Percentiles rank a stretch among this genome's conserved stretches.
Evolutionary conservation across 2,797 vertebrate genomes (phyloP).

Genomic region (Sphenodon punctatus): DNA sequence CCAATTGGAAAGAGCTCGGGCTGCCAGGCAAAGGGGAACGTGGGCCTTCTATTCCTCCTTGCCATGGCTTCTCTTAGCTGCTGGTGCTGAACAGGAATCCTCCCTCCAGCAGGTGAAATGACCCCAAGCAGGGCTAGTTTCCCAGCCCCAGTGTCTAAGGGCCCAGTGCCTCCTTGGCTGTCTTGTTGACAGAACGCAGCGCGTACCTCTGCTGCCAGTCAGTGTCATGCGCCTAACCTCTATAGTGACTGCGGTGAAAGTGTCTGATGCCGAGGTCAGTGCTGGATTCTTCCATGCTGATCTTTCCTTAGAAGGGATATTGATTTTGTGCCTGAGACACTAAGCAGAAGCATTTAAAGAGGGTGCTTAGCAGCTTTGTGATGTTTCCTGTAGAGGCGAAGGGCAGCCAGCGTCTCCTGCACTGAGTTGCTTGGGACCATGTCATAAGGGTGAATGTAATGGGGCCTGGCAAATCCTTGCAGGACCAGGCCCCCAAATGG

Average conservation of each 20-base stretch:
- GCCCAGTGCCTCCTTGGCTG: not conserved
- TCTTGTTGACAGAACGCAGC: constrained; percentile 4
- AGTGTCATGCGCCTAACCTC: constrained; percentile 27
- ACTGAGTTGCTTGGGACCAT: not conserved
- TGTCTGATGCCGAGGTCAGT: constrained; percentile 26
- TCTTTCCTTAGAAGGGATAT: constrained; percentile 51
- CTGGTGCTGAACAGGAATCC: not conserved
- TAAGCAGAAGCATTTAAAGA: constrained; percentile 52
- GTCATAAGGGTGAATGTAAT: not conserved
- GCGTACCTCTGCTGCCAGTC: not conserved
- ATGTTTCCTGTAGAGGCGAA: constrained; percentile 18
- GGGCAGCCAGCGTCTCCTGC: not conserved
- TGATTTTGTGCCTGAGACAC: constrained; percentile 67
- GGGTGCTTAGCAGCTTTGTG: constrained; percentile 13
- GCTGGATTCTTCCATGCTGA: constrained; percentile 49
- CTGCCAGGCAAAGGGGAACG: not conserved
- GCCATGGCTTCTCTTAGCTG: not conserved
- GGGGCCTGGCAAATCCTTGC: too few relatives aligned
- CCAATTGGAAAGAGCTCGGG: not conserved
- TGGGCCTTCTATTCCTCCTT: not conserved
- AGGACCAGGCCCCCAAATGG: too few relatives aligned
- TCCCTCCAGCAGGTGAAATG: not conserved
- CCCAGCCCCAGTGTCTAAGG: not conserved
- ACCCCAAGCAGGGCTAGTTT: not conserved
- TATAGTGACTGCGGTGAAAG: not conserved